Conservation (phyloP, 2,113 vertebrate species). For the Ceyx margarethae region DNA sequence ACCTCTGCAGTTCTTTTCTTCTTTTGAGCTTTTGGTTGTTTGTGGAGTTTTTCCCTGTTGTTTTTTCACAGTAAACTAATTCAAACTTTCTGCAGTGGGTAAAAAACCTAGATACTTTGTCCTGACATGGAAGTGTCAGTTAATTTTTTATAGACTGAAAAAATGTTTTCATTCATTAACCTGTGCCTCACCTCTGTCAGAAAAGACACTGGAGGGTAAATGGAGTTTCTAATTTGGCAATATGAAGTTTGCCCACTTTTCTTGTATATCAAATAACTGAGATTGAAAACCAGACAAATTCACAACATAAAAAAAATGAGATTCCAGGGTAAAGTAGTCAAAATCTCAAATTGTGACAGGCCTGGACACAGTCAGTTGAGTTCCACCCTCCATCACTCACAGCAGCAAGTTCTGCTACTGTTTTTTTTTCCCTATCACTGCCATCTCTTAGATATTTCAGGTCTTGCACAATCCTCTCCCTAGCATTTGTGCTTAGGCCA, state of each 20-base stretch:
- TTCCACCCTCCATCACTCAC: background rate
- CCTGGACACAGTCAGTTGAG: background rate
- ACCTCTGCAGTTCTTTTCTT: accelerated
- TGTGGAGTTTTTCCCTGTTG: accelerated
- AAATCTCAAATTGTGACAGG: background rate
- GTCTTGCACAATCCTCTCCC: background rate
- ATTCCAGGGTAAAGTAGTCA: background rate
- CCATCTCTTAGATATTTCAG: background rate
- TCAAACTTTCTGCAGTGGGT: background rate
- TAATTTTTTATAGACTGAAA: background rate
- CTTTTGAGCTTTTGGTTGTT: background rate
- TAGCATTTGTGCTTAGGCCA: background rate
- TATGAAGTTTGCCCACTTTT: background rate
- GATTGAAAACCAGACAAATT: background rate
- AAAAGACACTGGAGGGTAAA: background rate
- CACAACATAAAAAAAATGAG: background rate
- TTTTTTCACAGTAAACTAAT: background rate
- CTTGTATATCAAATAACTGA: background rate
- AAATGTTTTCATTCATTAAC: background rate
- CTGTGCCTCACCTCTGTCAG: background rate
- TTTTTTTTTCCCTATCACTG: background rate
- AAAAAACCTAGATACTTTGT: background rate
- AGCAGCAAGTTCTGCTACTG: background rate
- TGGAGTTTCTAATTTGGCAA: background rate
- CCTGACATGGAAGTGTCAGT: background rate